Evolutionary conservation across 1,140 invertebrate genomes (phyloP), one percentile per base, ranked within the genome.

Genomic region (Cydia fagiglandana): DNA sequence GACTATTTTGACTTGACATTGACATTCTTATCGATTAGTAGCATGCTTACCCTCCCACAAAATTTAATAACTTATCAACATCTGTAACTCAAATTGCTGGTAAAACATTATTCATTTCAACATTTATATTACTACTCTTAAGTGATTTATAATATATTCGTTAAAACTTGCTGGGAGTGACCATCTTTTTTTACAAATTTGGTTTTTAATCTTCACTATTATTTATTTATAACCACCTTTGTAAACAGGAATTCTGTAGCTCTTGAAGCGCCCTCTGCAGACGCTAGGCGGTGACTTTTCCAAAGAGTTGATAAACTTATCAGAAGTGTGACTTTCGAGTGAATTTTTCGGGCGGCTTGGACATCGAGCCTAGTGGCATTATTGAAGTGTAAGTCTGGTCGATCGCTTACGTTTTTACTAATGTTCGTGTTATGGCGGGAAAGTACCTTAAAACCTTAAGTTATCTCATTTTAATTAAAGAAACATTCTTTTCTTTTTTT

Each of bases 141-240:
- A 0, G 1, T 56, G 53, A 56, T 10, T 41, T 10, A 0, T 15
- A 47, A 15, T 47, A 47, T 15, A 10, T 47, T 47, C 4, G 2
- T 15, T 47, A 1, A 47, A 47, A 47, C 45, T 47, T 47, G 12
- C 50, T 13, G 10, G 0, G 5, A 53, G 15, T 7, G n/a, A 30
- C 30, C 30, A 2, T 17, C 0, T 13, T 15, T 50, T 50, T 15
- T 15, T 50, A 15, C 47, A 50, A 50, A 15, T 15, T 53, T n/a
- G n/a, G n/a, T 17, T 10, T 7, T 53, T 12, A 3, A n/a, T 34
- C 56, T 34, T 66, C 4, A 34, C 5, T 34, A 15, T 66, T 38
- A 15, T 38, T 34, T 10, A n/a, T 28, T 73, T 47, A 73, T 73
- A 61, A 61, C 47, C 50, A 47, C 7, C 73, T 47, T 73, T 47